phyloP scores from a whole-genome alignment of 2,113 vertebrate genomes.

The Anarhynchus alexandrinus region DNA sequence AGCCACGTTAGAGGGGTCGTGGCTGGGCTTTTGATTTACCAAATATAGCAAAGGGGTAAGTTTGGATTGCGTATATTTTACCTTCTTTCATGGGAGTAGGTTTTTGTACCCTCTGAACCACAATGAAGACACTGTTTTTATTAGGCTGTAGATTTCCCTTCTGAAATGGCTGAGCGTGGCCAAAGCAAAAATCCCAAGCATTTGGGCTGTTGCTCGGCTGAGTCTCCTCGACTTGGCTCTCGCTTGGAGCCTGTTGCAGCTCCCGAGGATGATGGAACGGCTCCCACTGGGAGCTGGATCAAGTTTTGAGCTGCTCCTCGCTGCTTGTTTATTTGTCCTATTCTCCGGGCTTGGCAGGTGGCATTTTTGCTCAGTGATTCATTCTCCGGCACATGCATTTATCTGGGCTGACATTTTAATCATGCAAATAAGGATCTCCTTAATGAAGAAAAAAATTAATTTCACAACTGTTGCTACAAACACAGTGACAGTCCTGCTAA shows the following conservation, averaged over 20 bases:
- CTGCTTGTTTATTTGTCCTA: constrained; percentile 43
- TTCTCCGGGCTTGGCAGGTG: constrained; percentile 62
- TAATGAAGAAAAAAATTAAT: constrained; percentile 69
- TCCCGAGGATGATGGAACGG: constrained; percentile 35
- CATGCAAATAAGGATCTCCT: constrained; percentile 68
- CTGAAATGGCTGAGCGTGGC: not conserved
- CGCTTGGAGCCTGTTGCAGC: not conserved
- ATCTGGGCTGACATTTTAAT: constrained; percentile 70
- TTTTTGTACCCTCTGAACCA: not conserved
- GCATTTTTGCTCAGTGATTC: constrained; percentile 62
- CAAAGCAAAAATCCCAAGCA: not conserved
- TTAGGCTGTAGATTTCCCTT: not conserved
- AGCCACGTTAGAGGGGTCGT: not conserved
- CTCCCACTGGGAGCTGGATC: constrained; percentile 54
- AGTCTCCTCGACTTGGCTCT: not conserved
- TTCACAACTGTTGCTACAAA: constrained; percentile 41
- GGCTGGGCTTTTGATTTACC: not conserved
- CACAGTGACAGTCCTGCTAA: constrained; percentile 37
- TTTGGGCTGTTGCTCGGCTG: not conserved
- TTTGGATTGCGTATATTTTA: not conserved
- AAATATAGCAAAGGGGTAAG: not conserved
- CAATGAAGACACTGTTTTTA: not conserved
- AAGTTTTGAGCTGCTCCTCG: not conserved
- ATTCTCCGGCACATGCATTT: constrained; percentile 28
- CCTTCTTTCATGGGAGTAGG: not conserved